Base-by-base conservation (phyloP, 2,888 invertebrate species). In the Hemicrepidius hirtus region DNA sequence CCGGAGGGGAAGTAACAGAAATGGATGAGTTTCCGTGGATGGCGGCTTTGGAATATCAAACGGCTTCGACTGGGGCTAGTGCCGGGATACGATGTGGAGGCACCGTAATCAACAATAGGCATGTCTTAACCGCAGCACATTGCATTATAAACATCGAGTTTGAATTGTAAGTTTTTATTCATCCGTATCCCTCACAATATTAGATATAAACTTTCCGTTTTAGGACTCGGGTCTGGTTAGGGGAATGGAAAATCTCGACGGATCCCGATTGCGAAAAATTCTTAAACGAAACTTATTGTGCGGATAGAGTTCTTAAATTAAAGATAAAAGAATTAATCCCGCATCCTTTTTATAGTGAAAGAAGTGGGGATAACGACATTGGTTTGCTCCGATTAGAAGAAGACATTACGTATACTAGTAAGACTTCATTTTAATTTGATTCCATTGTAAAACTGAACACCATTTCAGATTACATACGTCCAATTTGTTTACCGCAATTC, bases 21-120 rank as follows among this genome's bases (percentile, higher is more conserved):
- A 79, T 88, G 24, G 86, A 86, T 70, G 84, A 88, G 68, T 87
- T 85, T 76, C 88, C 88, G 0, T 88, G 88, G 88, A 74, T 86
- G 71, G 83, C 80, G 0, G 76, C 87, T 0, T 82, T 88, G 24
- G 86, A 87, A 70, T 87, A 87, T 77, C 82, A 44, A 49, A 59
- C 9, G 49, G 28, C 46, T 67, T 62, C 55, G 57, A n/a, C 3
- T 18, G 46, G 21, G 1, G 16, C 44, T 13, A 40, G 63, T 41
- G 65, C 62, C 16, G 74, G 73, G 9, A 65, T 67, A 18, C 46
- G 63, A 0, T 88, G 88, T 71, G 87, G 87, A 0, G 88, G 87
- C 2, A 80, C 83, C 0, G 84, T 88, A 2, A 87, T 89, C 75
- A 88, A 86, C 76, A 82, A 83, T 0, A 81, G 78, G 77, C 87